Evolutionary conservation across 2,797 vertebrate species (phyloP), one percentile per base, ranked within the genome.

Genomic region (Mionectes olivaceus): DNA sequence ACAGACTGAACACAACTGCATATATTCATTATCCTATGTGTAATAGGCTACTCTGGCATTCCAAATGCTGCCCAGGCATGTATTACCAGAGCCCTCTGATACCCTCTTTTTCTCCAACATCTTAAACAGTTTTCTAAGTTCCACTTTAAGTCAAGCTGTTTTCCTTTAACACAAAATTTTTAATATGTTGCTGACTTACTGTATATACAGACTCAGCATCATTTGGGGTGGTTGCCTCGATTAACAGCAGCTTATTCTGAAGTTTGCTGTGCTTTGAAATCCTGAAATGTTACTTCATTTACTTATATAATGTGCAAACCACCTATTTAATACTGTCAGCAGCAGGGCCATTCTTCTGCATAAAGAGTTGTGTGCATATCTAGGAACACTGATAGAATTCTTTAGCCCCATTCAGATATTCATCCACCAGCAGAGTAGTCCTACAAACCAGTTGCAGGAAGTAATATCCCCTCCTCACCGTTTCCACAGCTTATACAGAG

Each of bases 51-150:
- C n/a, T 49, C 21, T 55, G 27, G 5, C 11, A 8, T 82, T 74
- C n/a, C 39, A 84, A 13, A 23, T 68, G 15, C 11, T 35, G 11
- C 9, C 10, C 16, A 33, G 35, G 1, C 8, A 14, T 1, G 0
- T 52, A 23, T 33, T 80, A 18, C 11, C 28, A 61, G 73, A 81
- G 27, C 19, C 53, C 16, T 73, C 50, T 19, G 4, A 49, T 13
- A 64, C 2, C 4, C 15, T 39, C 8, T 33, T 86, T 33, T 74
- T 8, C 23, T 60, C 24, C 21, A 33, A 4, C 53, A 37, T 56
- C 17, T 71, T 64, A n/a, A 87, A 49, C 4, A 70, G 5, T 6
- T 10, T 60, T 53, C 37, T 46, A 57, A 90, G 60, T 53, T 33
- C 64, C 55, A 22, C 19, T n/a, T 73, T 23, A 73, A 52, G 5